Percentiles rank a stretch among this genome's conserved stretches.
phyloP scores from a whole-genome alignment of 1,140 invertebrate genomes.

The Pogonognathellus flavescens region DNA sequence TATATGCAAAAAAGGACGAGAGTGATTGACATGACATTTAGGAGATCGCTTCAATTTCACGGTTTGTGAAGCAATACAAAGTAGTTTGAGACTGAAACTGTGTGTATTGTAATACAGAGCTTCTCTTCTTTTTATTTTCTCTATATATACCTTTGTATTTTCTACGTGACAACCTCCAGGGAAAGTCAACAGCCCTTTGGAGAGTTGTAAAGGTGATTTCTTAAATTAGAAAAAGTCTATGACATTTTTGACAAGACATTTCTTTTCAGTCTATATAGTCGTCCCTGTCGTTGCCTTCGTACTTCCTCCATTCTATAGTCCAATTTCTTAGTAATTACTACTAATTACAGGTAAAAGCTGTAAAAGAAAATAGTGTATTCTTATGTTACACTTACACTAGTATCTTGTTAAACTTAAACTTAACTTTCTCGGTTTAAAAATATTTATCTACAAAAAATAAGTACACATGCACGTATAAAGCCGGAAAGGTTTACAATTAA shows the following conservation, averaged over 20 bases:
- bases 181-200: slow-evolving; percentile 46
- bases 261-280: not conserved
- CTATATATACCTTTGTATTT: slow-evolving; percentile 27
- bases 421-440: too few relatives aligned
- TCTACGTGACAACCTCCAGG: slow-evolving; percentile 37
- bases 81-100: slow-evolving; percentile 1
- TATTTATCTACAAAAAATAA: too few relatives aligned
- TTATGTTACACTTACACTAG: too few relatives aligned
- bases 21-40: slow-evolving; percentile 34
- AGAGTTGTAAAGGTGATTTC: slow-evolving; percentile 44
- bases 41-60: slow-evolving; percentile 35
- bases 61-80: slow-evolving; percentile 10
- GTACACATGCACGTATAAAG: too few relatives aligned
- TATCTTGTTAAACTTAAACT: too few relatives aligned
- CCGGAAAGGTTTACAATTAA: too few relatives aligned
- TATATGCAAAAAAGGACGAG: slow-evolving; percentile 32
- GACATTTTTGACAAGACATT: slow-evolving; percentile 44
- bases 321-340: too few relatives aligned
- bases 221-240: slow-evolving; percentile 23
- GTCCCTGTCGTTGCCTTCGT: not conserved
- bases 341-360: too few relatives aligned
- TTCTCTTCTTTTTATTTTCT: not conserved
- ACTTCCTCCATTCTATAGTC: too few relatives aligned
- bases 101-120: too few relatives aligned
- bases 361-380: too few relatives aligned